Base-by-base conservation (phyloP, 2,113 vertebrate species). In the Cyanoderma ruficeps region DNA sequence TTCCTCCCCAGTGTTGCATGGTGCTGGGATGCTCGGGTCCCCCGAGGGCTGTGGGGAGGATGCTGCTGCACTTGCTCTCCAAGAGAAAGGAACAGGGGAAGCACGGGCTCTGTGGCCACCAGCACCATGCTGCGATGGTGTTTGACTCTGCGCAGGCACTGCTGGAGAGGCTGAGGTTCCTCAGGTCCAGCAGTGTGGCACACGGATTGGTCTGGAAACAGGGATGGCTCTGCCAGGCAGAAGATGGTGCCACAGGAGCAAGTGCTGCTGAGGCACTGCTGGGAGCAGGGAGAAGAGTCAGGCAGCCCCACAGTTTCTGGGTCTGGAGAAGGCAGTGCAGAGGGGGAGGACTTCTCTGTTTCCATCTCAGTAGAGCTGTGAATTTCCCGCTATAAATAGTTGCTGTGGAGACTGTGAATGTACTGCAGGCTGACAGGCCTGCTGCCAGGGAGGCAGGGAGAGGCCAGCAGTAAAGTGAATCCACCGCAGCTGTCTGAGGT, bases 321-420 rank as follows among this genome's bases (percentile, higher is more conserved):
- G 25, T 37, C 31, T 63, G 44, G 42, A 71, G 70, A 30, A 2
- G 2, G 83, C 3, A 55, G 37, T 75, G 63, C 72, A 41, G 74
- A 81, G 78, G 71, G 83, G 47, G 60, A 83, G 89, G 80, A 65
- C 31, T 95, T 91, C 75, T 90, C 89, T 20, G 23, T 89, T 96
- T 96, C 92, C 87, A 93, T 90, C 92, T 79, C 39, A 3, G 89
- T 4, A 77, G 65, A 97, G 92, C 79, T 83, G 90, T 90, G 85
- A 90, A 83, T 86, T 93, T 91, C 56, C 94, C 79, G 64, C 97
- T 97, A 96, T 97, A 96, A 97, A 97, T 96, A 97, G 93, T 68
- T 94, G 83, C 82, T 91, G 90, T 61, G 93, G 94, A 90, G 90
- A 92, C 70, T 52, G 33, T 30, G 78, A 77, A 93, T 93, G 82